Conservation (phyloP, 2,113 vertebrate species). For the Phylloscopus trochiloides region DNA sequence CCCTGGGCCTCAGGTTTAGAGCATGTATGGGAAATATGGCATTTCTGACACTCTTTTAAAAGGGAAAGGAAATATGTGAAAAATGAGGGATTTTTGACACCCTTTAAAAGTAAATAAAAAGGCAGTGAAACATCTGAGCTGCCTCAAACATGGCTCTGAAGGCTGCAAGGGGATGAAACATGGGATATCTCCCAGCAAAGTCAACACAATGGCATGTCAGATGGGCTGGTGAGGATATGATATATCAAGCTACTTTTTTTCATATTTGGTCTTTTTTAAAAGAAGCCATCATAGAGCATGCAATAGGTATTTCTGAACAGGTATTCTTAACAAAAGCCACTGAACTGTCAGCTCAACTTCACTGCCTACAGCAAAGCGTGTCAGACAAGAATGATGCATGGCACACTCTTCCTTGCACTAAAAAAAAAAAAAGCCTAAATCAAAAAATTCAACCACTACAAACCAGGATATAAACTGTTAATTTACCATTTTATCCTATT, state of each 20-base stretch:
- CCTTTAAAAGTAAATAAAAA: slow-evolving; percentile 48
- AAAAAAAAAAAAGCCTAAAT: background rate
- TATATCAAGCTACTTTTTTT: background rate
- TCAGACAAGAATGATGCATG: background rate
- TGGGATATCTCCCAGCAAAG: background rate
- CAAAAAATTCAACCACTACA: background rate
- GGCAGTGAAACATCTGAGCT: background rate
- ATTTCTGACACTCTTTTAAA: slow-evolving; percentile 39
- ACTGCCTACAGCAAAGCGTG: background rate
- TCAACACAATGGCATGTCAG: background rate
- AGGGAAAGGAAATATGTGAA: background rate
- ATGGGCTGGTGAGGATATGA: background rate
- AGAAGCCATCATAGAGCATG: background rate
- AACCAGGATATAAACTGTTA: slow-evolving; percentile 43
- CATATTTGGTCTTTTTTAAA: background rate
- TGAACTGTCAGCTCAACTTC: background rate
- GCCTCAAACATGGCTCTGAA: background rate
- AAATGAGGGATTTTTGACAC: slow-evolving; percentile 26
- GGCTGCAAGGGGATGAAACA: background rate
- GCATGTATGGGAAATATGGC: background rate
- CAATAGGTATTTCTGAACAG: background rate
- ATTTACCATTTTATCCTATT: slow-evolving; percentile 28
- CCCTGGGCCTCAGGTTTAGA: background rate
- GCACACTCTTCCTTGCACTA: background rate
- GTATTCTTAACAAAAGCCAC: background rate